These are phyloP conservation scores for Psilopogon haemacephalus DNA, from an alignment of 2,113 vertebrate species.

Conservation along the genomic window DNA sequence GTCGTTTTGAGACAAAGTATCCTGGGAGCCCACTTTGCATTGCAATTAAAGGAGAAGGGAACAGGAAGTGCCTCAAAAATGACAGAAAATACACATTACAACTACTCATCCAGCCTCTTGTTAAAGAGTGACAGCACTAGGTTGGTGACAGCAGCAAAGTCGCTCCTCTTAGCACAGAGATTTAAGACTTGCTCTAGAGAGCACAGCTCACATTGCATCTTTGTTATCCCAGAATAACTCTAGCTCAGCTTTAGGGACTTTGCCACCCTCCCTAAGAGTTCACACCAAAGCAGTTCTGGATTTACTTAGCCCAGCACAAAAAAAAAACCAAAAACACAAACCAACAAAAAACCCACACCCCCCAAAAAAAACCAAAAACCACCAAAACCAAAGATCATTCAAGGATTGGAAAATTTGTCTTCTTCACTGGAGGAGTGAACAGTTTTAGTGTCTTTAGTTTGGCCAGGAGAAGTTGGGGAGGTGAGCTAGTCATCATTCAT, in stretches of 20 bases:
- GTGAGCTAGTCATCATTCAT: not conserved
- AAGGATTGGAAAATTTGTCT: not conserved
- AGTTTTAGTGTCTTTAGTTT: not conserved
- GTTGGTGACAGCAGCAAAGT: not conserved
- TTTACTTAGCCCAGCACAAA: not conserved
- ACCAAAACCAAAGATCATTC: not conserved
- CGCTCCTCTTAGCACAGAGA: not conserved
- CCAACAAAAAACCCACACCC: no score
- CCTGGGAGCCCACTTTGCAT: not conserved
- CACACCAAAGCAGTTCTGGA: not conserved
- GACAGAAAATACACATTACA: not conserved
- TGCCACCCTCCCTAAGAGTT: not conserved
- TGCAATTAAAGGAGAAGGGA: not conserved
- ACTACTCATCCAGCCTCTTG: not conserved
- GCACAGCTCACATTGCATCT: not conserved
- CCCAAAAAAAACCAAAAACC: no score
- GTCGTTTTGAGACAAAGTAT: not conserved
- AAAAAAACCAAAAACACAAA: no score
- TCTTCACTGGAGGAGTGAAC: not conserved
- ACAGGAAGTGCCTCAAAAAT: not conserved
- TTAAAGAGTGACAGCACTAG: not conserved
- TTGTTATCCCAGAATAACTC: not conserved
- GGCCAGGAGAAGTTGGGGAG: not conserved
- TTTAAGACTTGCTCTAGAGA: not conserved
- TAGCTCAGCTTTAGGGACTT: not conserved